Conservation (phyloP, 2,888 invertebrate genomes). For the Dasysyrphus albostriatus region DNA sequence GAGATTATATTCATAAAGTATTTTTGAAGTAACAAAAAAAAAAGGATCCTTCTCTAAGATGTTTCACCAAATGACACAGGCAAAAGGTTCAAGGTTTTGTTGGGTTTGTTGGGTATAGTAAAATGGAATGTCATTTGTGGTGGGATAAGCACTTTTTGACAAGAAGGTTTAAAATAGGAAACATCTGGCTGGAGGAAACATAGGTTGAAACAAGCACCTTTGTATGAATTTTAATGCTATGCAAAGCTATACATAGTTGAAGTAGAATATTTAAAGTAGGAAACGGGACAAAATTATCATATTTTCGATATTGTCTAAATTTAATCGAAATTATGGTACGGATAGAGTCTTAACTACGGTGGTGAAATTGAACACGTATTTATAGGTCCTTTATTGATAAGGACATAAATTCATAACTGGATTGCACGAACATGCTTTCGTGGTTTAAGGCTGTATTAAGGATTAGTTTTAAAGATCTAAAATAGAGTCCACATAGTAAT, state of each 20-base stretch:
- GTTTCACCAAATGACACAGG: background rate
- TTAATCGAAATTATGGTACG: background rate
- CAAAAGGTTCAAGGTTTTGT: slow-evolving; percentile 11
- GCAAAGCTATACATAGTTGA: background rate
- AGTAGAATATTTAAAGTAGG: background rate
- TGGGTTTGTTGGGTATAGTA: background rate
- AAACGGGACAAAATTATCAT: background rate
- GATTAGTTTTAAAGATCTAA: too few relatives aligned
- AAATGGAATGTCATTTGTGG: background rate
- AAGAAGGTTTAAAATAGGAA: background rate
- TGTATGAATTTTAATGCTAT: background rate
- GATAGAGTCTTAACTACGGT: too few relatives aligned
- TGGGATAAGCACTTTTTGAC: slow-evolving; percentile 7
- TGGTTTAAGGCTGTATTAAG: too few relatives aligned
- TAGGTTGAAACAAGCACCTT: background rate
- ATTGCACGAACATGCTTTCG: too few relatives aligned
- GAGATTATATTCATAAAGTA: slow-evolving; percentile 12
- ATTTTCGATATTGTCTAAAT: background rate
- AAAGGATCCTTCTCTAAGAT: background rate
- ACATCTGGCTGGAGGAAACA: slow-evolving; percentile 1
- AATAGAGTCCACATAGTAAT: too few relatives aligned
- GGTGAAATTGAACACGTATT: too few relatives aligned
- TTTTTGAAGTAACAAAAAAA: background rate
- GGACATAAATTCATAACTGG: too few relatives aligned
- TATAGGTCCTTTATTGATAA: too few relatives aligned